These are phyloP conservation scores for Neolamprologus caudopunctatus DNA, from an alignment of 2,113 vertebrate genomes.

Conservation along the genomic window DNA sequence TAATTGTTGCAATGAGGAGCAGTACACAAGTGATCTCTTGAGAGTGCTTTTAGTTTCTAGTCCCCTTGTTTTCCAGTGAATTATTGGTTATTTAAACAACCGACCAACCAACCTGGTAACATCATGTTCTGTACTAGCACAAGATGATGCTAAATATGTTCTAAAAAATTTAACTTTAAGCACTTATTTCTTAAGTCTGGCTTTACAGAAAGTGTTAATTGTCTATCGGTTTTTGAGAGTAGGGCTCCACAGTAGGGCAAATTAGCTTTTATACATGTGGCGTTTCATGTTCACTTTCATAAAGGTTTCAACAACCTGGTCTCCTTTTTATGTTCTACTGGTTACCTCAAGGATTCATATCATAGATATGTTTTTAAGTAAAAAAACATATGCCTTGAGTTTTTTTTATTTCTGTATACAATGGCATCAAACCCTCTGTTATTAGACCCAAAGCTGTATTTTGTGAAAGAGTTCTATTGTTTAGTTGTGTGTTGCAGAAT, in stretches of 20 bases:
- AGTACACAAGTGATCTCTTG: not conserved
- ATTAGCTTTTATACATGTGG: not conserved
- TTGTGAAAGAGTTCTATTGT: not conserved
- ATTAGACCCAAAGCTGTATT: not conserved
- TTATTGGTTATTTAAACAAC: not conserved
- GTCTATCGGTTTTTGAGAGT: not conserved
- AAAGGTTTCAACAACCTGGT: not conserved
- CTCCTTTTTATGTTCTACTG: not conserved
- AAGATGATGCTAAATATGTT: not conserved
- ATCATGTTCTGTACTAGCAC: not conserved
- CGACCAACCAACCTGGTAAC: not conserved
- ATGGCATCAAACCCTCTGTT: not conserved
- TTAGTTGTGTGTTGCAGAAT: not conserved
- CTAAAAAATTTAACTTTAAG: not conserved
- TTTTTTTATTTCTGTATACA: not conserved
- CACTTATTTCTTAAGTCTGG: not conserved
- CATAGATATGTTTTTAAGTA: not conserved
- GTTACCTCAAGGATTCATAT: not conserved
- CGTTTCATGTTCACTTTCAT: not conserved
- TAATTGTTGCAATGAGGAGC: not conserved
- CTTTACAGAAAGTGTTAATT: not conserved
- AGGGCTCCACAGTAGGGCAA: not conserved
- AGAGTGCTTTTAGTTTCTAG: not conserved
- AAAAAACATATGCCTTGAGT: not conserved
- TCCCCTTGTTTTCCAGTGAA: not conserved